A percentile compares a stretch with the other conserved stretches of the same genome.
phyloP scores from a whole-genome alignment of 2,888 invertebrate species.

The Lasioglossum malachurum region DNA sequence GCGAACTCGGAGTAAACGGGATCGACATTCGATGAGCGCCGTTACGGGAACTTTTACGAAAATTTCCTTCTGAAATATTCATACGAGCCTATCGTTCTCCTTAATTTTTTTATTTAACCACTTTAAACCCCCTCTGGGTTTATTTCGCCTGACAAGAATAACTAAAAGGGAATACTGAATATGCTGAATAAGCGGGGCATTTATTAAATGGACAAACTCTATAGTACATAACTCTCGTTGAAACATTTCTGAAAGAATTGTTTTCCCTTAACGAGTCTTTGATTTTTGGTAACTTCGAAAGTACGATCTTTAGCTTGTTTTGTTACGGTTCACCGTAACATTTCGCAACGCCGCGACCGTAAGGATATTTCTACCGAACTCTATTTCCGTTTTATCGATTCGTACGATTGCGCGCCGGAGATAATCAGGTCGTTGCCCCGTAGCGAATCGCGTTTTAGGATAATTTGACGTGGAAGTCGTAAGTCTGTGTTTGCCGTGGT shows the following conservation, averaged over 20 bases:
- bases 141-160: too few species aligned
- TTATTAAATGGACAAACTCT: too few species aligned
- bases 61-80: not conserved
- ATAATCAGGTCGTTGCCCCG: slow-evolving; percentile 4
- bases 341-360: not conserved
- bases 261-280: too few species aligned
- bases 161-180: too few species aligned
- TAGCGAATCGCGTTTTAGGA: not conserved
- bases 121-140: too few species aligned
- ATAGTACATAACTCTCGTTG: too few species aligned
- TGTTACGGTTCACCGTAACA: not conserved
- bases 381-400: slow-evolving; percentile 6
- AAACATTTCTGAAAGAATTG: too few species aligned
- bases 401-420: not conserved
- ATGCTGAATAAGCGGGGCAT: too few species aligned
- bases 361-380: not conserved
- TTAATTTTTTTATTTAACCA: too few species aligned
- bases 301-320: too few species aligned
- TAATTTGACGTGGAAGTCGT: not conserved
- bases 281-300: too few species aligned
- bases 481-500: not conserved
- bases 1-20: not conserved
- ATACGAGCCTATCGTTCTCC: too few species aligned
- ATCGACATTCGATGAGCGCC: not conserved
- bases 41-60: not conserved